A percentile compares a stretch with the other conserved stretches of the same genome.
Evolutionary conservation across 2,888 invertebrate genomes (phyloP).

Genomic region (Tetanocera ferruginea): DNA sequence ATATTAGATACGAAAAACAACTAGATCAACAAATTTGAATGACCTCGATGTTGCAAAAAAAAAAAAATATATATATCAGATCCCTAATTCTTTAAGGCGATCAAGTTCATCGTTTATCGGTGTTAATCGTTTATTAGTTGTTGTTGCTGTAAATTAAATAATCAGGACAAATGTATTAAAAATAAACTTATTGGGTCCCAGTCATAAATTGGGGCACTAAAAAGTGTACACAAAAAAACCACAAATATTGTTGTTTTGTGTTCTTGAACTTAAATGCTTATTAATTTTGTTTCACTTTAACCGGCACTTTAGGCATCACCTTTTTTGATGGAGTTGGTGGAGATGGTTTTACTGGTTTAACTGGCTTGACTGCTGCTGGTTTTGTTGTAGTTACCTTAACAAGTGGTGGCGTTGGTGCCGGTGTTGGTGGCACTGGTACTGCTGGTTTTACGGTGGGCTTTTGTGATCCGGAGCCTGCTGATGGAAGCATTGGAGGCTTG

Average conservation of each 20-base stretch:
- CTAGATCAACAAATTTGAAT: no score
- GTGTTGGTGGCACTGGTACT: constrained; percentile 53
- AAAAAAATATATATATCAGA: no score
- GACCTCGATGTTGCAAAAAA: no score
- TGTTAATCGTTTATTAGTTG: no score
- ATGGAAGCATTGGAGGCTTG: constrained; percentile 48
- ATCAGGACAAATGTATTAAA: no score
- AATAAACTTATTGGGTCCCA: no score
- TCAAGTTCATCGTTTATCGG: no score
- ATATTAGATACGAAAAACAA: no score
- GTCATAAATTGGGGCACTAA: no score
- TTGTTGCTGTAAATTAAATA: no score
- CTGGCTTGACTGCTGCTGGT: neutral
- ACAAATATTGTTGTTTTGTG: neutral
- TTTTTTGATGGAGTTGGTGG: constrained; percentile 40
- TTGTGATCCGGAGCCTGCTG: neutral
- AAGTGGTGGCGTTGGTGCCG: constrained; percentile 53
- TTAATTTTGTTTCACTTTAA: constrained; percentile 26
- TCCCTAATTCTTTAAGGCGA: no score
- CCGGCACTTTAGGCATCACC: constrained; percentile 30
- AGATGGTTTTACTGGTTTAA: neutral
- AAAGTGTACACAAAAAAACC: neutral
- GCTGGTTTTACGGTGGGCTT: constrained; percentile 44
- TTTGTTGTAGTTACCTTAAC: constrained; percentile 21
- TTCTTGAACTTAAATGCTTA: neutral